Conservation (phyloP, 1,140 invertebrate species). For the Saccostrea glomerata region DNA sequence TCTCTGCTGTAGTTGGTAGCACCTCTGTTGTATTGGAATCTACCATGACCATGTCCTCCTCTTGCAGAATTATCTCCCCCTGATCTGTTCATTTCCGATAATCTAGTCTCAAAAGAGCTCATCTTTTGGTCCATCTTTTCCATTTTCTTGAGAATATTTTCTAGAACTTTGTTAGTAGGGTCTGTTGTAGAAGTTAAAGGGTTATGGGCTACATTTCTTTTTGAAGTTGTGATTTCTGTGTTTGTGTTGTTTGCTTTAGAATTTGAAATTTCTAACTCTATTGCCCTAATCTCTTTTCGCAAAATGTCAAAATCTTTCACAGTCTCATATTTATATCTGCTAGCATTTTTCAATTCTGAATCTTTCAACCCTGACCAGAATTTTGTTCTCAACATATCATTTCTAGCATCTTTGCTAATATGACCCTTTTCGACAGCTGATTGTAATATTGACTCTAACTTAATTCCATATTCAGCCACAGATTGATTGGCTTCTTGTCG, state of each 20-base stretch:
- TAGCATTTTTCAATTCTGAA: not conserved
- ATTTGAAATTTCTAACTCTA: too few species aligned
- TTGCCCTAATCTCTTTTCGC: too few species aligned
- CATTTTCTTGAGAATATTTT: not conserved
- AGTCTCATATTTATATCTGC: too few species aligned
- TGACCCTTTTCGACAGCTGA: slow-evolving; percentile 8
- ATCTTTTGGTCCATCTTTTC: not conserved
- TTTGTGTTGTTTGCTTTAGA: too few species aligned
- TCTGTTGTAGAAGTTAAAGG: not conserved
- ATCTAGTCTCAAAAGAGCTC: not conserved
- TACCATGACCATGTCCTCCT: too few species aligned
- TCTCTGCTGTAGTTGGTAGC: too few species aligned
- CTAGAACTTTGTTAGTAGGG: not conserved
- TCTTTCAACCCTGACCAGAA: not conserved
- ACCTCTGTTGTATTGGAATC: too few species aligned
- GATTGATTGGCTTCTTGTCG: too few species aligned
- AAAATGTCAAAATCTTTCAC: too few species aligned
- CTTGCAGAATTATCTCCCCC: not conserved
- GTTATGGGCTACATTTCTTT: too few species aligned
- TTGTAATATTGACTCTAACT: slow-evolving; percentile 7
- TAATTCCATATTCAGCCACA: not conserved
- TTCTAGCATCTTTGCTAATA: not conserved
- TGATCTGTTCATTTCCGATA: not conserved
- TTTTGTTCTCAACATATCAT: slow-evolving; percentile 27
- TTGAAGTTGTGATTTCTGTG: too few species aligned